Conservation (phyloP, 2,888 invertebrate species). For the Lacanobia wlatinum region DNA sequence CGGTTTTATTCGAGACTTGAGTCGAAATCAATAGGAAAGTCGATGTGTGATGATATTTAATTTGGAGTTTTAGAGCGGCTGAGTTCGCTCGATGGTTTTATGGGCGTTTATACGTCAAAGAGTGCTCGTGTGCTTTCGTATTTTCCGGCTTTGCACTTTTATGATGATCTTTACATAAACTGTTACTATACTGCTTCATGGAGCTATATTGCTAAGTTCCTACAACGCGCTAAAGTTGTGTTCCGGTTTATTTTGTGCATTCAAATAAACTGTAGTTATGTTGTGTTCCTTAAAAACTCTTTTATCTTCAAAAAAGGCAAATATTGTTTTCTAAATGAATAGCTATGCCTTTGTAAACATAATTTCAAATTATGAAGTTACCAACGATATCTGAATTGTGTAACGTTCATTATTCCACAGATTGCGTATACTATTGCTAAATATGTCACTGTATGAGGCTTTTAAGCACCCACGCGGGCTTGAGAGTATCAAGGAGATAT, state of each 20-base stretch:
- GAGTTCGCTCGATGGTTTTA: slow-evolving; percentile 23
- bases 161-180: slow-evolving; percentile 32
- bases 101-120: slow-evolving; percentile 25
- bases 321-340: slow-evolving; percentile 1
- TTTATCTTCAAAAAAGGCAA: background rate
- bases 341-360: slow-evolving; percentile 9
- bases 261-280: background rate
- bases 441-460: slow-evolving; percentile 74
- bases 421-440: slow-evolving; percentile 80
- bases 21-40: slow-evolving; percentile 60
- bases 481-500: slow-evolving; percentile 69
- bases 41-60: slow-evolving; percentile 60
- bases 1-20: slow-evolving; percentile 61
- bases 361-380: slow-evolving; percentile 54
- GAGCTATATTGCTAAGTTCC: background rate
- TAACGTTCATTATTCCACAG: slow-evolving; percentile 75
- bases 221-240: slow-evolving; percentile 1
- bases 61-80: slow-evolving; percentile 42
- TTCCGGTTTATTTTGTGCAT: background rate
- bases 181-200: slow-evolving; percentile 6
- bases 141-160: slow-evolving; percentile 27
- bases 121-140: slow-evolving; percentile 1
- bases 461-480: slow-evolving; percentile 77
- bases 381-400: slow-evolving; percentile 64
- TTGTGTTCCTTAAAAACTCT: background rate